These are phyloP conservation scores for Daboia siamensis DNA, from an alignment of 2,113 vertebrate species.

Conservation along the genomic window DNA sequence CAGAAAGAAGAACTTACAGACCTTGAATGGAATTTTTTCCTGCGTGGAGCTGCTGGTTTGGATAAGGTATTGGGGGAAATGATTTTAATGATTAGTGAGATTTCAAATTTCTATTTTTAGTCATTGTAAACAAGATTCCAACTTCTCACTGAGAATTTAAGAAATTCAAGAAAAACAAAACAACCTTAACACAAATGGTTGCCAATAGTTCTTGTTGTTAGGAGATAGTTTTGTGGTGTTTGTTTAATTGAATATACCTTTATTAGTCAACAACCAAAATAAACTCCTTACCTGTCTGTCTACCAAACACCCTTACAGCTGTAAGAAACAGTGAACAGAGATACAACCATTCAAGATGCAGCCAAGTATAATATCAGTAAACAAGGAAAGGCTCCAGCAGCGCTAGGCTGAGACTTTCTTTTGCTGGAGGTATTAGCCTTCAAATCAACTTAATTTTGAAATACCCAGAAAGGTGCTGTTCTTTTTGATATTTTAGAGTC, in stretches of 20 bases:
- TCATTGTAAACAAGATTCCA: background rate
- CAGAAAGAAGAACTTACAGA: slow-evolving; percentile 69
- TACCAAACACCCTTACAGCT: background rate
- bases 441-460: background rate
- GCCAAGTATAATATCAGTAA: background rate
- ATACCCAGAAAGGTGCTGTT: background rate
- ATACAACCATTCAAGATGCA: background rate
- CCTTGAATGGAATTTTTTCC: slow-evolving; percentile 75
- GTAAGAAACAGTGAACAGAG: too few relatives aligned
- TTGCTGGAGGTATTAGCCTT: background rate
- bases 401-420: background rate
- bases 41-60: slow-evolving; percentile 63
- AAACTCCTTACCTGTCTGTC: background rate
- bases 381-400: background rate
- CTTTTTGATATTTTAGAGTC: background rate
- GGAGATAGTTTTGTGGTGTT: background rate
- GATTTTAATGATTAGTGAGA: background rate
- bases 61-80: slow-evolving; percentile 69
- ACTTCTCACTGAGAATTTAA: background rate
- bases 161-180: background rate
- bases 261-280: background rate
- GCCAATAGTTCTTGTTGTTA: background rate
- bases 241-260: background rate
- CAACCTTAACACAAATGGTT: background rate
- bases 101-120: background rate